Percentiles rank a stretch among this genome's conserved stretches.
Evolutionary conservation across 2,113 vertebrate species (phyloP).

Genomic region (Silurus meridionalis): DNA sequence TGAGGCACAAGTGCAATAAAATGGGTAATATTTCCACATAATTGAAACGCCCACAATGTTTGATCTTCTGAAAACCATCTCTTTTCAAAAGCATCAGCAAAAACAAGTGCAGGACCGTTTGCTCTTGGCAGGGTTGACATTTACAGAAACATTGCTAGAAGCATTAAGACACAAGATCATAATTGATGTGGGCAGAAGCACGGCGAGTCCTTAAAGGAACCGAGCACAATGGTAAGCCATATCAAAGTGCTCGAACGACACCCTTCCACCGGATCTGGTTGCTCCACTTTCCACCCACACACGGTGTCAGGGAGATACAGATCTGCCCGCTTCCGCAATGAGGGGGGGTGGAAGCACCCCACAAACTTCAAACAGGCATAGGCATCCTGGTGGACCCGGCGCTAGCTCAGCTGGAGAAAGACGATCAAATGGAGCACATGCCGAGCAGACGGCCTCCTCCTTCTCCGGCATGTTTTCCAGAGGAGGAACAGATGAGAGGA

Average conservation of each 20-base stretch:
- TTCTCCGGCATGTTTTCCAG: constrained; percentile 22
- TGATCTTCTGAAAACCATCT: neutral
- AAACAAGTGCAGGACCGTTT: neutral
- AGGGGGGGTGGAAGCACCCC: constrained; percentile 14
- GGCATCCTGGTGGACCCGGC: constrained; percentile 50
- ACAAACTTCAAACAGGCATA: constrained; percentile 58
- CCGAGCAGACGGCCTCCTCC: constrained; percentile 39
- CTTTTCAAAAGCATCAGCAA: neutral
- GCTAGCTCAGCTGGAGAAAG: constrained; percentile 52
- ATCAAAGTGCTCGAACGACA: constrained; percentile 44
- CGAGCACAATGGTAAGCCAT: constrained; percentile 34
- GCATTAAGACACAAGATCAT: constrained; percentile 3
- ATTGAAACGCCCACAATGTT: neutral
- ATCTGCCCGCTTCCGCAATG: constrained; percentile 50
- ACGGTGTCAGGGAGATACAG: constrained; percentile 47
- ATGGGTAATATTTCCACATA: neutral
- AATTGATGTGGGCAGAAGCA: constrained; percentile 28
- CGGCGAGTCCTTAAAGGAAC: constrained; percentile 31
- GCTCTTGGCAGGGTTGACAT: constrained; percentile 5
- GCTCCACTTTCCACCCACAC: constrained; percentile 51
- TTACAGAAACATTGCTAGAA: constrained; percentile 26
- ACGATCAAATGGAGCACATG: constrained; percentile 62
- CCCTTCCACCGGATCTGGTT: constrained; percentile 48
- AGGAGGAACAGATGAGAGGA: constrained; percentile 33
- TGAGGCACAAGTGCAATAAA: neutral